Percentiles rank a stretch among this genome's conserved stretches.
Conservation (phyloP, 2,113 vertebrate species). For the Ploceus nigricollis region DNA sequence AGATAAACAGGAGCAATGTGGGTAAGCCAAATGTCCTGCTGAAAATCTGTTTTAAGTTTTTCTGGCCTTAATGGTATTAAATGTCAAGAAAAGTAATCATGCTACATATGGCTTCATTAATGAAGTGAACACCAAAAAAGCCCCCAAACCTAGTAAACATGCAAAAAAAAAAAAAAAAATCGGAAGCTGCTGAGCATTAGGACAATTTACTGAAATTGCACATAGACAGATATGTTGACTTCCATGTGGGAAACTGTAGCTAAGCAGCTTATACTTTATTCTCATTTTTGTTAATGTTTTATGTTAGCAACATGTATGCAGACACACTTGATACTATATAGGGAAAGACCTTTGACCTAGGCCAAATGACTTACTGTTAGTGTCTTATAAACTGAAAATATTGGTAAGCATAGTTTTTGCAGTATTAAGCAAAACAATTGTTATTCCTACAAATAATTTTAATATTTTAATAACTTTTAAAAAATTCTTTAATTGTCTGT, state of each 20-base stretch:
- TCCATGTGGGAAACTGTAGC: background rate
- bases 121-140: background rate
- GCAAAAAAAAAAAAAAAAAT: background rate
- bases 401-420: background rate
- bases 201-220: background rate
- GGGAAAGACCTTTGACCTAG: background rate
- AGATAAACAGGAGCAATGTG: background rate
- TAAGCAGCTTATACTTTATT: background rate
- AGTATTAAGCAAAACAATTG: background rate
- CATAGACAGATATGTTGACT: background rate
- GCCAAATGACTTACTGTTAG: background rate
- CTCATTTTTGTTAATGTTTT: background rate
- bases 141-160: background rate
- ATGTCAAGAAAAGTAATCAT: background rate
- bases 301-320: background rate
- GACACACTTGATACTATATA: background rate
- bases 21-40: background rate
- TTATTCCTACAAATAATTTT: background rate
- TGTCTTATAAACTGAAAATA: background rate
- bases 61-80: background rate
- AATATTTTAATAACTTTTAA: background rate
- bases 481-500: background rate
- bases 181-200: background rate
- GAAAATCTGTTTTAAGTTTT: background rate
- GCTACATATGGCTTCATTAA: background rate